phyloP scores from a whole-genome alignment of 2,113 vertebrate species.

The Chaetura pelagica region DNA sequence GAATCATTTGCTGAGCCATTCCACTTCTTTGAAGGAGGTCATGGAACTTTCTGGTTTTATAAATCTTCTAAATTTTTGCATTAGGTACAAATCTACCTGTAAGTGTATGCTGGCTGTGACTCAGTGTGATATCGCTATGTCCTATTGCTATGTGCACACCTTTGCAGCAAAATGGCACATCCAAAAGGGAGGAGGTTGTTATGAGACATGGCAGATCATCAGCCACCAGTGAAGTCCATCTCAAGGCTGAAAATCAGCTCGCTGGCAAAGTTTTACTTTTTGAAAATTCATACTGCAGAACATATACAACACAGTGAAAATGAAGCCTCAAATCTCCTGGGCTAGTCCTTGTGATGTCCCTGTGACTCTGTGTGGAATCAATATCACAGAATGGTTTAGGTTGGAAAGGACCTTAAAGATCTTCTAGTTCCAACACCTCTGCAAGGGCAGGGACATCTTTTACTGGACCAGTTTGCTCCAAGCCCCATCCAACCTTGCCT shows the following conservation, averaged over 20 bases:
- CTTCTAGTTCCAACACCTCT: no score
- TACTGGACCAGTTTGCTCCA: no score
- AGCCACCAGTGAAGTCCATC: not conserved
- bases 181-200: not conserved
- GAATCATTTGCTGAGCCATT: not conserved
- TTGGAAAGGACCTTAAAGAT: no score
- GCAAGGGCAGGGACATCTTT: no score
- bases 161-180: not conserved
- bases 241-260: not conserved
- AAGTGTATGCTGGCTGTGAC: not conserved
- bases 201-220: not conserved
- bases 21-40: not conserved
- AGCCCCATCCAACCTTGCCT: no score
- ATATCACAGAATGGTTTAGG: not conserved
- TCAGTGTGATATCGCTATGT: not conserved
- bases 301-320: not conserved
- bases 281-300: not conserved
- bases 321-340: accelerated
- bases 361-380: not conserved
- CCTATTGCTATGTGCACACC: no score
- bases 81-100: not conserved
- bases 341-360: not conserved
- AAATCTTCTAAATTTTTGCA: not conserved
- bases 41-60: not conserved
- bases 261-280: not conserved